Evolutionary conservation across 2,888 invertebrate species (phyloP).

Genomic region (Cantharis flavilabris): DNA sequence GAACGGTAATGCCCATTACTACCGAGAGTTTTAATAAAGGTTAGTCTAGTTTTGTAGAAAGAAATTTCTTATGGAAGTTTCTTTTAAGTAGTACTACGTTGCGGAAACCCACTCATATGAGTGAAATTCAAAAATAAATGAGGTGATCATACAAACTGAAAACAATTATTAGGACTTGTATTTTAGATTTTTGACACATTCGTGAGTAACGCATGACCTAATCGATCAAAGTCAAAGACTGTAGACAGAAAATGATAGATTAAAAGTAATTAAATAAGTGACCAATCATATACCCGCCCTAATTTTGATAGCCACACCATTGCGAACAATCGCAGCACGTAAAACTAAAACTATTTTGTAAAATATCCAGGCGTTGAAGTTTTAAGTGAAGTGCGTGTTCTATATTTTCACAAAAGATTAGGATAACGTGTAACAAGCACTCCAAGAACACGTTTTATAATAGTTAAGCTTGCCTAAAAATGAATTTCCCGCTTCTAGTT

Average conservation of each 20-base stretch:
- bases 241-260: slow-evolving; percentile 55
- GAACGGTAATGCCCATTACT: too few species aligned
- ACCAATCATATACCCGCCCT: slow-evolving; percentile 56
- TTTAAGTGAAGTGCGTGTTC: slow-evolving; percentile 20
- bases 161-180: slow-evolving; percentile 17
- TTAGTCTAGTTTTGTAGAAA: too few species aligned
- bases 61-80: too few species aligned
- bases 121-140: not conserved
- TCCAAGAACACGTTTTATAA: slow-evolving; percentile 14
- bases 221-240: slow-evolving; percentile 54
- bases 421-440: slow-evolving; percentile 18
- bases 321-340: slow-evolving; percentile 44
- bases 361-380: slow-evolving; percentile 22
- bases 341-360: slow-evolving; percentile 15
- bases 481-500: not conserved
- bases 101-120: not conserved
- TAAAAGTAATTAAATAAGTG: slow-evolving; percentile 56
- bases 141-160: not conserved
- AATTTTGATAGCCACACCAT: slow-evolving; percentile 44
- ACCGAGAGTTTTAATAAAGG: too few species aligned
- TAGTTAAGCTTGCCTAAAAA: not conserved
- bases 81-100: too few species aligned
- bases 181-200: slow-evolving; percentile 30
- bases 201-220: slow-evolving; percentile 36
- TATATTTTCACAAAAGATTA: slow-evolving; percentile 10